These are phyloP conservation scores for Stenurella melanura DNA, from an alignment of 2,888 invertebrate species.

Conservation along the genomic window DNA sequence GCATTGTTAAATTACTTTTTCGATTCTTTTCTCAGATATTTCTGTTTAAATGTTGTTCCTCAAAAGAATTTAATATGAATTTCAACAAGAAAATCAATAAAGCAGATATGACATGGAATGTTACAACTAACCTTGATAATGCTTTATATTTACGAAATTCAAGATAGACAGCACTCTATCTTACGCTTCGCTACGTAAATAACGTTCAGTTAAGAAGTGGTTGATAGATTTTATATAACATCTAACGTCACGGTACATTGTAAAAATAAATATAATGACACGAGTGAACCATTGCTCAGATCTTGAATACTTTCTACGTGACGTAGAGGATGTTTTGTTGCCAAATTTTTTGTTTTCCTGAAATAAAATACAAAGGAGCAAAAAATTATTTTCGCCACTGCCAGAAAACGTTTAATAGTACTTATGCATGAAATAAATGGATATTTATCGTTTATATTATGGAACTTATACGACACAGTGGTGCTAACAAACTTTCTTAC, in stretches of 20 bases:
- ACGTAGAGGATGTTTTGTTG: slow-evolving; percentile 33
- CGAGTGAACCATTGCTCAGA: slow-evolving; percentile 26
- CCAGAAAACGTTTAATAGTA: slow-evolving; percentile 22
- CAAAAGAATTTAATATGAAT: not conserved
- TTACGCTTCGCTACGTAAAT: slow-evolving; percentile 18
- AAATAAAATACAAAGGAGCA: slow-evolving; percentile 18
- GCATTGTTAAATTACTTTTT: too few species aligned
- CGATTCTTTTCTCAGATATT: too few species aligned
- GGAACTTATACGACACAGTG: not conserved
- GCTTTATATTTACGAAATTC: slow-evolving; percentile 4
- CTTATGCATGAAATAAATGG: not conserved
- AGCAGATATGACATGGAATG: not conserved
- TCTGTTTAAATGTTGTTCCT: not conserved
- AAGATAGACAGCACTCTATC: slow-evolving; percentile 5
- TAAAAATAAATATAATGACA: slow-evolving; percentile 38
- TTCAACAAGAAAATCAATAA: not conserved
- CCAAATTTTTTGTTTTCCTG: slow-evolving; percentile 12
- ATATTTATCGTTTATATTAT: not conserved
- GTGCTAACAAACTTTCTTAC: slow-evolving; percentile 23
- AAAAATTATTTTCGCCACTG: slow-evolving; percentile 3
- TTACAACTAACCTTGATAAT: not conserved
- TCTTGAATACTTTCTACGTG: slow-evolving; percentile 34
- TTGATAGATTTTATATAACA: slow-evolving; percentile 31
- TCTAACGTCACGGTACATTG: slow-evolving; percentile 28
- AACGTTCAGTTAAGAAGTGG: slow-evolving; percentile 23